Evolutionary conservation across 2,113 vertebrate genomes (phyloP), one percentile per base, ranked within the genome.

Genomic region (Merops nubicus): DNA sequence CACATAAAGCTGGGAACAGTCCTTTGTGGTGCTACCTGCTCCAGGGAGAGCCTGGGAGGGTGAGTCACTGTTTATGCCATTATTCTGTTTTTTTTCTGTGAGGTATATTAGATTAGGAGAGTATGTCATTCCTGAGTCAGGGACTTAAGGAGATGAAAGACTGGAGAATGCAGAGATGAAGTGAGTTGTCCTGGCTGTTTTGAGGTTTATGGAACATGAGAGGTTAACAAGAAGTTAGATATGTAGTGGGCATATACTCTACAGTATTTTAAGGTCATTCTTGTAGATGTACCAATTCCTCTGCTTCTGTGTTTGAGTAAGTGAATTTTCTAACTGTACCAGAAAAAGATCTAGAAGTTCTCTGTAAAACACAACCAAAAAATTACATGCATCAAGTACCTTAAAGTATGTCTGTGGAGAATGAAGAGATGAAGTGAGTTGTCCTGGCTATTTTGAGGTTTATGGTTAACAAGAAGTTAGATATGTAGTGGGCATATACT

Each of bases 1-100:
- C 0, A 0, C 0, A 0, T 11, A 1, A 26, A 67, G 33, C 19
- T 54, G 11, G 28, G 31, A 84, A 34, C 0, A 11, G 2, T 7
- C 16, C 8, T 88, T 25, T 3, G 1, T 12, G 3, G 28, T 45
- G 17, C 13, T 48, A 0, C 0, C 0, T 47, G 1, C 4, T 4
- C 4, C 4, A 4, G 28, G 60, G 6, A 6, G 64, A 68, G 33
- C 7, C 17, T 74, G 36, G 7, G 34, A 54, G 42, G 16, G 29
- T 91, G 50, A 87, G 51, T 92, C 56, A 50, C 11, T 63, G 25
- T 38, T 85, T 42, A 36, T 33, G 9, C 70, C 42, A 45, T 93
- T 85, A 25, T 18, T 45, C 11, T 38, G 16, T 26, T 91, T 87
- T 91, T 87, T 85, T 95, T 23, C n/a, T 91, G 26, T 56, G 4